phyloP scores from a whole-genome alignment of 2,888 invertebrate species.

The Chydorus sphaericus region DNA sequence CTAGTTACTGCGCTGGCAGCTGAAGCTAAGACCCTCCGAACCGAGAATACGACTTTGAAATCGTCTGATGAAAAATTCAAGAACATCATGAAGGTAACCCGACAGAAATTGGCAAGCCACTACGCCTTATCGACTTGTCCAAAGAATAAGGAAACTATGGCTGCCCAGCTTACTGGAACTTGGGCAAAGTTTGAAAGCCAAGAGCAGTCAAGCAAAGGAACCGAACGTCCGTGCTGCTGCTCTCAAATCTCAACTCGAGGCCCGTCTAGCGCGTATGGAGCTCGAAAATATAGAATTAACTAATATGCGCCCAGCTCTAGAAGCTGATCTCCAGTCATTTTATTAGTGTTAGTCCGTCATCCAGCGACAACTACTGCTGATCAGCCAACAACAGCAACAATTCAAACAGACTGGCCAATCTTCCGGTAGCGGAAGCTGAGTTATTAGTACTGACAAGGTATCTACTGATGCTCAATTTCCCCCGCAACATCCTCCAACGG shows the following conservation, averaged over 20 bases:
- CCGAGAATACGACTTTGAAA: background rate
- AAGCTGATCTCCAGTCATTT: slow-evolving; percentile 50
- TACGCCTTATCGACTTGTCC: background rate
- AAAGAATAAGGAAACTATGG: slow-evolving; percentile 6
- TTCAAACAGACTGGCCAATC: slow-evolving; percentile 20
- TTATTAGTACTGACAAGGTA: slow-evolving; percentile 38
- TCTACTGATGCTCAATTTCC: no score
- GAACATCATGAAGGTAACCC: slow-evolving; percentile 51
- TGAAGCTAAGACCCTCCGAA: background rate
- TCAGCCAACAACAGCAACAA: slow-evolving; percentile 24
- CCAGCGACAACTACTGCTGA: slow-evolving; percentile 26
- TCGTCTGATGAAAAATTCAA: background rate
- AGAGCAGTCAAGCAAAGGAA: slow-evolving; percentile 27
- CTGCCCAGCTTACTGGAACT: slow-evolving; percentile 38
- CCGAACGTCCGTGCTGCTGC: slow-evolving; percentile 34
- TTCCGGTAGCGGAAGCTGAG: slow-evolving; percentile 5
- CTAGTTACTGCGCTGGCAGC: background rate
- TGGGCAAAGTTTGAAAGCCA: slow-evolving; percentile 29
- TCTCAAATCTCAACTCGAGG: slow-evolving; percentile 54
- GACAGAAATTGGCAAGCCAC: slow-evolving; percentile 42
- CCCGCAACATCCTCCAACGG: slow-evolving; percentile 59
- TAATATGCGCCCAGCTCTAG: slow-evolving; percentile 37
- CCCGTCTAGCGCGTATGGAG: slow-evolving; percentile 49
- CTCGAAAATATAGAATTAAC: slow-evolving; percentile 52
- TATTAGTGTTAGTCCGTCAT: slow-evolving; percentile 51